Percentiles rank a stretch among this genome's conserved stretches.
These are phyloP conservation scores for Tachyglossus aculeatus DNA, from an alignment of 2,797 vertebrate species.

Conservation along the genomic window DNA sequence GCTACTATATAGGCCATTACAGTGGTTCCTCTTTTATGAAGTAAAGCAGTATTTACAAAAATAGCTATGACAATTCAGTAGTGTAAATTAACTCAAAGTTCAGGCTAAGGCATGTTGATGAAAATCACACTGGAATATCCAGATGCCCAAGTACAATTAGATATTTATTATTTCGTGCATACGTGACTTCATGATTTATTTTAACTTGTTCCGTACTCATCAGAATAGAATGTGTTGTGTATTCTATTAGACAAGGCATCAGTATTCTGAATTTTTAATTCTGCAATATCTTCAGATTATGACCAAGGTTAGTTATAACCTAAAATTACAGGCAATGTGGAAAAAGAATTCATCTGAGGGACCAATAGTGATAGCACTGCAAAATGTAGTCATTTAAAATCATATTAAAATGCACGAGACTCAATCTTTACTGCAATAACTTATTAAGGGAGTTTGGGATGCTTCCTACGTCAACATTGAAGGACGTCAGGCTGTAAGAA, in stretches of 20 bases:
- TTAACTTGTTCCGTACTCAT: background rate
- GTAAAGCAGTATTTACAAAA: too few relatives aligned
- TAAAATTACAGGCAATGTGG: background rate
- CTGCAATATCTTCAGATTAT: background rate
- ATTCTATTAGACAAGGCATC: background rate
- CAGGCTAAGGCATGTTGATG: too few relatives aligned
- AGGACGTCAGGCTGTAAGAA: background rate
- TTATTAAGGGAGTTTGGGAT: conserved; percentile 6
- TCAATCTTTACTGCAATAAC: background rate
- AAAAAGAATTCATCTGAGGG: background rate
- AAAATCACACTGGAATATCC: too few relatives aligned
- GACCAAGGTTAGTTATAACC: background rate
- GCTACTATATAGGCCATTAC: too few relatives aligned
- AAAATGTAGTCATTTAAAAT: background rate
- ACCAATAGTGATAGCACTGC: background rate
- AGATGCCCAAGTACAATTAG: too few relatives aligned
- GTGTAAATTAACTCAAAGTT: too few relatives aligned
- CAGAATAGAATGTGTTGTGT: background rate
- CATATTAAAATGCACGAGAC: background rate
- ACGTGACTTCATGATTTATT: too few relatives aligned
- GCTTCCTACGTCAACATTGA: background rate
- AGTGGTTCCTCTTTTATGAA: too few relatives aligned
- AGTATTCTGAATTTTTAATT: background rate
- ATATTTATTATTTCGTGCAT: too few relatives aligned
- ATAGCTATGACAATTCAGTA: too few relatives aligned